A percentile compares a stretch with the other conserved stretches of the same genome.
Conservation (phyloP, 2,113 vertebrate species). For the Gavialis gangeticus region DNA sequence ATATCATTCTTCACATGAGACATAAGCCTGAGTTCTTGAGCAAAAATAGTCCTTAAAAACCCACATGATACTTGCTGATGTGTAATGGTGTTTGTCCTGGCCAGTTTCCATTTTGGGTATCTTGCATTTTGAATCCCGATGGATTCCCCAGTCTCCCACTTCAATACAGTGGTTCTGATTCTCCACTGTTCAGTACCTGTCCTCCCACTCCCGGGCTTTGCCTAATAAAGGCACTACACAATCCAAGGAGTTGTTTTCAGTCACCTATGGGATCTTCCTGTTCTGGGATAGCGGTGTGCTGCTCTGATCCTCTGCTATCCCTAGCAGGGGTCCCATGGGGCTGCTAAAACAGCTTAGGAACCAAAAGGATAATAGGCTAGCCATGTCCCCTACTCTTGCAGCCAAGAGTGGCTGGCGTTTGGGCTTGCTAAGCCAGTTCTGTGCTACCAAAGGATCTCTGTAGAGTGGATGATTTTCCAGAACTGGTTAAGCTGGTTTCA, state of each 20-base stretch:
- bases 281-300: accelerated
- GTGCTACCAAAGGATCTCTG: neutral
- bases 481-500: accelerated
- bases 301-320: neutral
- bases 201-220: neutral
- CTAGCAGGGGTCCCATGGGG: neutral
- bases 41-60: neutral
- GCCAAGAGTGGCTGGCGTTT: accelerated
- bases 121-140: neutral
- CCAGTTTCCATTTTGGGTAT: neutral
- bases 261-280: neutral
- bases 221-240: neutral
- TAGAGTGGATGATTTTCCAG: neutral
- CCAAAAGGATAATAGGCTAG: too few species aligned
- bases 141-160: neutral
- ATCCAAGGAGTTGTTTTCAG: neutral
- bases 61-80: constrained; percentile 7
- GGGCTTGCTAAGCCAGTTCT: neutral
- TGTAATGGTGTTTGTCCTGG: neutral
- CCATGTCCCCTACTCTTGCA: too few species aligned
- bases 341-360: neutral
- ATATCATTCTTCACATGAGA: constrained; percentile 41
- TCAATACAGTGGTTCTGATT: neutral
- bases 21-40: constrained; percentile 48
- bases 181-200: neutral